Conservation (phyloP, 2,113 vertebrate genomes). For the Larimichthys crocea region DNA sequence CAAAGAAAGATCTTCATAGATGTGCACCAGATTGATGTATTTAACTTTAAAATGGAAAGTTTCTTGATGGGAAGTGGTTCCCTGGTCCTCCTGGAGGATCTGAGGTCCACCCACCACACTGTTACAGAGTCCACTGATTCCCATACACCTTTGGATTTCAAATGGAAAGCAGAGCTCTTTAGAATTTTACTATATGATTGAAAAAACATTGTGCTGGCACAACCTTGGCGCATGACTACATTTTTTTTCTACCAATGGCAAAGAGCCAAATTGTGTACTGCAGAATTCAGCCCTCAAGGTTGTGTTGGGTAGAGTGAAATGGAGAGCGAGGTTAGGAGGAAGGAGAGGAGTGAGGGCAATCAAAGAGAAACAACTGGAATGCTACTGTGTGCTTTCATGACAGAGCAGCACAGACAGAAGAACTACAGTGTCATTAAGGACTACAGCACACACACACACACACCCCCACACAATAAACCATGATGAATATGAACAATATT, state of each 20-base stretch:
- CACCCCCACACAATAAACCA: not conserved
- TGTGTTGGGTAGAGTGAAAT: slow-evolving; percentile 70
- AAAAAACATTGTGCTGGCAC: slow-evolving; percentile 32
- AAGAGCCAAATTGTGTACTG: slow-evolving; percentile 69
- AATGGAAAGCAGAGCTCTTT: slow-evolving; percentile 24
- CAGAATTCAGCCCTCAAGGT: slow-evolving; percentile 76
- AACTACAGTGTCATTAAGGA: slow-evolving; percentile 14
- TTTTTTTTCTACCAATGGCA: slow-evolving; percentile 51
- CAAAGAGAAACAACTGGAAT: slow-evolving; percentile 50
- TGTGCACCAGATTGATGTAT: too few species aligned
- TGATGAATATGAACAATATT: not conserved
- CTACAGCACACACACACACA: not conserved
- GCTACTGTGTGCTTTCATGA: slow-evolving; percentile 24
- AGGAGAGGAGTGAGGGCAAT: slow-evolving; percentile 20
- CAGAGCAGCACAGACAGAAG: slow-evolving; percentile 22
- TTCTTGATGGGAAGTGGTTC: too few species aligned
- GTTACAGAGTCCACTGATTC: not conserved
- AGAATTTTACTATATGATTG: slow-evolving; percentile 14
- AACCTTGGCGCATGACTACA: slow-evolving; percentile 42
- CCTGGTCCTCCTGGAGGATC: too few species aligned
- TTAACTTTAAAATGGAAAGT: too few species aligned
- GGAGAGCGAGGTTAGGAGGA: slow-evolving; percentile 11
- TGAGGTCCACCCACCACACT: too few species aligned
- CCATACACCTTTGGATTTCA: slow-evolving; percentile 15
- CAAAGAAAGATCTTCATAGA: too few species aligned